Evolutionary conservation across 2,797 vertebrate species (phyloP).

Genomic region (Loriculus beryllinus): DNA sequence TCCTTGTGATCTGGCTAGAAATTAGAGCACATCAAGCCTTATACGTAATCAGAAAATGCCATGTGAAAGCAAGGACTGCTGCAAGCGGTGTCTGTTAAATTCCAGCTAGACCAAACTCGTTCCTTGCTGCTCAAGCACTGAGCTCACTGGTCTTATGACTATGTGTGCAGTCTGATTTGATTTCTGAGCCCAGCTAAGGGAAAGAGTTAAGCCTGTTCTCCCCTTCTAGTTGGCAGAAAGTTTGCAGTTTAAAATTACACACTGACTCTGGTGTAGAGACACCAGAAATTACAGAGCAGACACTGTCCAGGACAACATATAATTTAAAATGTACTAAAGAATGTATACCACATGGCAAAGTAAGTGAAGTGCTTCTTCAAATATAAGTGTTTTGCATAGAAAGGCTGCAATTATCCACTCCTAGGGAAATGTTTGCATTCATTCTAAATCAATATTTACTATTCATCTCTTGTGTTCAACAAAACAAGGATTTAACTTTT

Average conservation of each 20-base stretch:
- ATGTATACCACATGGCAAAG: slow-evolving; percentile 87
- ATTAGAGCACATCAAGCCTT: not conserved
- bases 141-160: slow-evolving; percentile 11
- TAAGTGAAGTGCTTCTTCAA: slow-evolving; percentile 87
- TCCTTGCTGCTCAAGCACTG: slow-evolving; percentile 10
- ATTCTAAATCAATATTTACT: slow-evolving; percentile 88
- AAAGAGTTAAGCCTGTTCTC: slow-evolving; percentile 81
- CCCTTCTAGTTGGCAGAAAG: slow-evolving; percentile 81
- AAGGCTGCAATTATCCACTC: slow-evolving; percentile 92
- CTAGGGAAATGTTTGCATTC: slow-evolving; percentile 88
- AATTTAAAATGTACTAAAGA: slow-evolving; percentile 91
- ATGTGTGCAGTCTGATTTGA: slow-evolving; percentile 6
- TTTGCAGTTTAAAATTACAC: slow-evolving; percentile 89
- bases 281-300: slow-evolving; percentile 90
- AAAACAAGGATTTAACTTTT: slow-evolving; percentile 81
- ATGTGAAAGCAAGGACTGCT: slow-evolving; percentile 37
- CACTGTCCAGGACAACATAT: slow-evolving; percentile 89
- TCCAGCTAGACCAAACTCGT: not conserved
- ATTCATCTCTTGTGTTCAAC: slow-evolving; percentile 84
- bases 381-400: slow-evolving; percentile 87
- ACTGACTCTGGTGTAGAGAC: slow-evolving; percentile 87
- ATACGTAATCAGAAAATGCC: slow-evolving; percentile 39
- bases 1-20: slow-evolving; percentile 5
- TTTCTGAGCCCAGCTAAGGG: slow-evolving; percentile 60
- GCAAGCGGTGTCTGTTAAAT: slow-evolving; percentile 52